These are phyloP conservation scores for Hipposideros larvatus DNA, from an alignment of 2,797 vertebrate genomes.

Conservation along the genomic window DNA sequence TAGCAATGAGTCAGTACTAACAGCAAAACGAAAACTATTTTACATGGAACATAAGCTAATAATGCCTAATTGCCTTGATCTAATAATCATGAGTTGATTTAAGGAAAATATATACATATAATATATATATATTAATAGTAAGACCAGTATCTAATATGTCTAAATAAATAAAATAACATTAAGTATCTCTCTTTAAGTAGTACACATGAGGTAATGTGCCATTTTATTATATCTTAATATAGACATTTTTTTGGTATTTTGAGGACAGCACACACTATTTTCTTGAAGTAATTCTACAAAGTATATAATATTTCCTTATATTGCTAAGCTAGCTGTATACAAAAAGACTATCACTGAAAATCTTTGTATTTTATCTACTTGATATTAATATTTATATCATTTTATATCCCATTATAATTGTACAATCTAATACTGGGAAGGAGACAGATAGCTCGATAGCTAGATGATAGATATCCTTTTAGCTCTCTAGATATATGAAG, in stretches of 20 bases:
- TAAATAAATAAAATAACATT: conserved; percentile 13
- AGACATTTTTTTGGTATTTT: background rate
- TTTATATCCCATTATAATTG: background rate
- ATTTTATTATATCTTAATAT: background rate
- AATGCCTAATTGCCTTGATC: background rate
- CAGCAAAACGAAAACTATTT: background rate
- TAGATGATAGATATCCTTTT: background rate
- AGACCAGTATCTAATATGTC: background rate
- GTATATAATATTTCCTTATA: background rate
- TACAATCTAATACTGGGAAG: background rate
- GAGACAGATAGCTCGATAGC: background rate
- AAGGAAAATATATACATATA: background rate
- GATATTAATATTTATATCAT: background rate
- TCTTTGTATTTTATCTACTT: background rate
- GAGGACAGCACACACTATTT: background rate
- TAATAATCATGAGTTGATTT: background rate
- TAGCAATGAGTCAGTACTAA: background rate
- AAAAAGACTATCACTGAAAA: background rate
- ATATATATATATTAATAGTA: background rate
- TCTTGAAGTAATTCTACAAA: conserved; percentile 18
- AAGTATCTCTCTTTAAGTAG: background rate
- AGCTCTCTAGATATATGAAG: background rate
- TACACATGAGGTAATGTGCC: background rate
- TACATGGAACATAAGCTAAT: background rate
- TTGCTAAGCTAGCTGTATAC: background rate